phyloP scores from a whole-genome alignment of 2,797 vertebrate species.

The Vultur gryphus region DNA sequence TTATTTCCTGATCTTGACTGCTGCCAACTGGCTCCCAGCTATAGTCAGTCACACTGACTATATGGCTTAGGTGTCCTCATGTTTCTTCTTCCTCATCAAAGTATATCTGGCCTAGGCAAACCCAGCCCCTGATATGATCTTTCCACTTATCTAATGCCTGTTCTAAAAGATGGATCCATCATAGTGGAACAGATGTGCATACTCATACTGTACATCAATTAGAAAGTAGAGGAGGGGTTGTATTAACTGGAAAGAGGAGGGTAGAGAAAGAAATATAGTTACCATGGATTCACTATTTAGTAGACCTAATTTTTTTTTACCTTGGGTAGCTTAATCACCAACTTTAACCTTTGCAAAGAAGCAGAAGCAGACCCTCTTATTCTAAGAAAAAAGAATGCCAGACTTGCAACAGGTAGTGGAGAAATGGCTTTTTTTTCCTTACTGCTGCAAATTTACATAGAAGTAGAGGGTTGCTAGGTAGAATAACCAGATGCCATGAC shows the following conservation, averaged over 20 bases:
- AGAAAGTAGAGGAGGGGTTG: neutral
- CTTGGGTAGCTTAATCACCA: neutral
- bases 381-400: neutral
- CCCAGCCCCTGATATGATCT: neutral
- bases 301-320: neutral
- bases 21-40: neutral
- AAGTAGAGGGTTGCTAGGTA: neutral
- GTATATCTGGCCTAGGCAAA: neutral
- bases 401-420: neutral
- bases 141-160: neutral
- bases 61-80: neutral
- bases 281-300: neutral
- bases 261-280: neutral
- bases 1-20: neutral
- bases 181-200: neutral
- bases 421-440: neutral
- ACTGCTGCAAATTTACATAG: neutral
- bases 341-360: neutral
- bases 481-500: neutral
- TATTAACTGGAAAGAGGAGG: neutral
- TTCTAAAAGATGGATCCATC: neutral
- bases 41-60: neutral
- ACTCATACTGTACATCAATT: fast-evolving
- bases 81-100: neutral
- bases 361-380: neutral